Conservation (phyloP, 2,797 vertebrate genomes). For the Aphelocoma californica region DNA sequence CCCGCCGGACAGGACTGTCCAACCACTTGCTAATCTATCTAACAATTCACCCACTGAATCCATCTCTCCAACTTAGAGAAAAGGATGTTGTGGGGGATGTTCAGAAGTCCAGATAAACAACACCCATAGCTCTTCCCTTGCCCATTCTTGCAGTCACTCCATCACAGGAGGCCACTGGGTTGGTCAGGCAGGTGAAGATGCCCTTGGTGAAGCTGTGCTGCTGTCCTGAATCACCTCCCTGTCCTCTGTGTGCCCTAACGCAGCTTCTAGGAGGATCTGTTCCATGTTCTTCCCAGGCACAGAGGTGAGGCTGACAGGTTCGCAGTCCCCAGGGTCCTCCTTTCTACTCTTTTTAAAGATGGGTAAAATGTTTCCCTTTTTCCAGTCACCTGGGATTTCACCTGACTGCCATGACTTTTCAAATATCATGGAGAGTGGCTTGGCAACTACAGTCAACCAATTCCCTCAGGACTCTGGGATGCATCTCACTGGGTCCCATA, state of each 20-base stretch:
- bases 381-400: neutral
- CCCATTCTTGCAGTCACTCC: neutral
- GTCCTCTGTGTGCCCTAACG: fast-evolving
- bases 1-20: fast-evolving
- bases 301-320: neutral
- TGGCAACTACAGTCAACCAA: neutral
- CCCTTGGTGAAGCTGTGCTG: neutral
- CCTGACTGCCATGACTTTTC: neutral
- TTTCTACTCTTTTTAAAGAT: neutral
- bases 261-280: neutral
- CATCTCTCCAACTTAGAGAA: neutral
- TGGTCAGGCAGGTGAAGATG: neutral
- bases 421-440: neutral
- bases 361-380: neutral
- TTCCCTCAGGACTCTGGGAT: neutral
- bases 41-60: neutral
- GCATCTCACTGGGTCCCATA: neutral
- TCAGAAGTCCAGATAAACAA: neutral
- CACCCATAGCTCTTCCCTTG: neutral
- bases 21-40: neutral
- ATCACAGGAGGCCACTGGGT: neutral
- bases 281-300: neutral
- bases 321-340: neutral
- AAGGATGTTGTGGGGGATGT: neutral
- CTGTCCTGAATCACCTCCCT: neutral